phyloP scores from a whole-genome alignment of 2,113 vertebrate genomes.

The Eolophus roseicapilla region DNA sequence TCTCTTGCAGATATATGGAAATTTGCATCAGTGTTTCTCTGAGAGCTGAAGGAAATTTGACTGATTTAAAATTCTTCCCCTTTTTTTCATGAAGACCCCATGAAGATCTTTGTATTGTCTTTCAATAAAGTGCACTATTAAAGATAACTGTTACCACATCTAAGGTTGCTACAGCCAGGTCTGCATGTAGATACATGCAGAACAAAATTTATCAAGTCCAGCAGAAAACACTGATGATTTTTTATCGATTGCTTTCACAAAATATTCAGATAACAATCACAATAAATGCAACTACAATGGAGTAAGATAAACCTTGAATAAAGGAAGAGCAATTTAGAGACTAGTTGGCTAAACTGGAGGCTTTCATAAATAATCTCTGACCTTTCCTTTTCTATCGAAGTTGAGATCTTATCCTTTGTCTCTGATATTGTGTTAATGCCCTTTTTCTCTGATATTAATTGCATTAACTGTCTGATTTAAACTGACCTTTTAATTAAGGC shows the following conservation, averaged over 20 bases:
- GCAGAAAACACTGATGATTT: not conserved
- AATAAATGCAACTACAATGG: not conserved
- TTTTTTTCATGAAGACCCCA: not conserved
- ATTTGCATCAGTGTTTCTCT: not conserved
- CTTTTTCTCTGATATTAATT: not conserved
- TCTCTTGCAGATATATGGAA: not conserved
- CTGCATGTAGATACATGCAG: not conserved
- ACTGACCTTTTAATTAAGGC: not conserved
- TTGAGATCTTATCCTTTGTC: not conserved
- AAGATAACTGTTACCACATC: not conserved
- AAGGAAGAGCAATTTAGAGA: not conserved
- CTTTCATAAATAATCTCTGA: not conserved
- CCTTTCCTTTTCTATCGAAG: not conserved
- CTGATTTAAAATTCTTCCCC: not conserved
- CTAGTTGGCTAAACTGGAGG: not conserved
- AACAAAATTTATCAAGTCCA: not conserved
- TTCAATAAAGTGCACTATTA: not conserved
- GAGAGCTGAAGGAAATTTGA: not conserved
- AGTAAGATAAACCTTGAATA: not conserved
- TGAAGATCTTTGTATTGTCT: not conserved
- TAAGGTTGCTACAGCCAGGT: not conserved
- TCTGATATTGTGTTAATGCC: not conserved
- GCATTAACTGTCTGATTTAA: not conserved
- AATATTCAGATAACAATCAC: not conserved
- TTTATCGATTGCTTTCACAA: not conserved